Evolutionary conservation across 2,797 vertebrate species (phyloP), one percentile per base, ranked within the genome.

Genomic region (Anguilla anguilla): DNA sequence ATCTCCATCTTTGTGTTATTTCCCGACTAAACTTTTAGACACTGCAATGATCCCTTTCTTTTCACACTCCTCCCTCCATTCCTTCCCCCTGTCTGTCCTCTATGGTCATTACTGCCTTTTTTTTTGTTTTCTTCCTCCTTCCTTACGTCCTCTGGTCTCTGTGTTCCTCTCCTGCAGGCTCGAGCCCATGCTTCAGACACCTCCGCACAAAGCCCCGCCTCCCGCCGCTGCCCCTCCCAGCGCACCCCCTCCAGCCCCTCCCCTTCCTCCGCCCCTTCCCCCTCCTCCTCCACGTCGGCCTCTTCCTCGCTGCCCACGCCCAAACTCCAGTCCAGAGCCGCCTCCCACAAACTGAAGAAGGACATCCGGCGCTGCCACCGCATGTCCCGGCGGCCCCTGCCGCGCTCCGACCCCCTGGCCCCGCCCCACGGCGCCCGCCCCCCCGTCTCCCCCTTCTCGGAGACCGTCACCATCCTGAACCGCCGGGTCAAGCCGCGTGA

Each of bases 311-410:
- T 94, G 0, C 96, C 96, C 19, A 95, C 97, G 0, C 97, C 98
- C 46, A 98, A 99, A 90, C 96, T 99, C 87, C 98, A 98, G 93
- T 98, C 98, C 81, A 96, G 98, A 0, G 98, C 98, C 0, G 96
- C 98, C 0, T 97, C 98, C 90, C 98, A 99, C 93, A 98, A 99
- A 90, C 97, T 99, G 92, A 99, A 99, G 95, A 99, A 99, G 93
- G 98, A 99, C 94, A 99, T 99, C 92, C 97, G 98, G 64, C 97
- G 98, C 28, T 99, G 98, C 94, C 98, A 99, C 92, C 97, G 98
- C 86, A 98, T 99, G 97, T 99, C 98, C 72, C 95, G 98, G 46
- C 97, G 98, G 17, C 98, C 98, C 0, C 94, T 99, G 89, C 97
- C 98, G 10, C 98, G 98, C 85, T 93, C 96, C 0, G 97, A 98